Evolutionary conservation across 2,888 invertebrate genomes (phyloP), one percentile per base, ranked within the genome.

Genomic region (Diadegma fenestrale): DNA sequence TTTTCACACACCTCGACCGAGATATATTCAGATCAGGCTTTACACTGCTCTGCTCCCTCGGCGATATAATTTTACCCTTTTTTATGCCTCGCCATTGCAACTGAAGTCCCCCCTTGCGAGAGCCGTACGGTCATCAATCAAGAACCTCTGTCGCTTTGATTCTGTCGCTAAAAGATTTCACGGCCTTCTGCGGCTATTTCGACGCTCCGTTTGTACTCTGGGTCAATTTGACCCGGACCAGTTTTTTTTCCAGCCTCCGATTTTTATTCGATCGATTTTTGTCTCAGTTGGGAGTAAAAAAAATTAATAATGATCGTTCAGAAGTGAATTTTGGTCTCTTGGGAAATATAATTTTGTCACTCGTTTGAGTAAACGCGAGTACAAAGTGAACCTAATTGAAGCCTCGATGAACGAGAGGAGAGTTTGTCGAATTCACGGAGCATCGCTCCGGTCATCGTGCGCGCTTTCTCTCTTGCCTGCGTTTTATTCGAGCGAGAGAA

Each of bases 381-480:
- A 22, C 66, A 81, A 73, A 72, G 45, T 71, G 63, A 71, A 64
- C 51, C 26, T 30, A 80, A 80, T 80, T 73, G 81, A 45, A 58
- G 43, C 26, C n/a, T n/a, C n/a, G 77, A 54, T 26, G 68, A 80
- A 63, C 73, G 77, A 48, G 12, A n/a, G n/a, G n/a, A n/a, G 73
- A 82, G 71, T 85, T 75, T 78, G 75, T 72, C 72, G 82, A 82
- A 82, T 75, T 41, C 30, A 19, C 73, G 78, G 85, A 64, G 78
- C 85, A 76, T 82, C 82, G 78, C 54, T 63, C 79, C 63, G 72
- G 45, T 64, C 66, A 71, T 85, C 79, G 2, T 4, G 54, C 72
- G 3, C 37, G 30, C 48, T 69, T 30, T 48, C 48, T 48, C n/a
- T 10, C 6, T 6, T 22, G 2, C 33, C 30, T 30, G 22, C 41